These are phyloP conservation scores for Synergus umbraculus DNA, from an alignment of 2,888 invertebrate species.

Conservation along the genomic window DNA sequence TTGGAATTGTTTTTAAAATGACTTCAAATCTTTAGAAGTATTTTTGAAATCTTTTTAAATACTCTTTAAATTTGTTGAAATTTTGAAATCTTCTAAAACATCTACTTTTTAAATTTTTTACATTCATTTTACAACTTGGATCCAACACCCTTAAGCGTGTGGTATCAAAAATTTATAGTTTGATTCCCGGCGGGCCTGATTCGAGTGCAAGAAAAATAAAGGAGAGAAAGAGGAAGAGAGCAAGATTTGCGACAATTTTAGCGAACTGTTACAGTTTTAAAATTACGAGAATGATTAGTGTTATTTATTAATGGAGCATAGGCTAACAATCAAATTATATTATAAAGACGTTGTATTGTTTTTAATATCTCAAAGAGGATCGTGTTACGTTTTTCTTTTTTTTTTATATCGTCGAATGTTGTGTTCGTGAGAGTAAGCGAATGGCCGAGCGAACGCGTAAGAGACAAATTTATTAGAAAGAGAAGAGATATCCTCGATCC, in stretches of 20 bases:
- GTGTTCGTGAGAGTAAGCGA: constrained; percentile 26
- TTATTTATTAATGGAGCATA: constrained; percentile 69
- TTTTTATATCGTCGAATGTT: constrained; percentile 29
- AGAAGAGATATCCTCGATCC: constrained; percentile 33
- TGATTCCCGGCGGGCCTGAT: constrained; percentile 1
- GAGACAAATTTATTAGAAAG: constrained; percentile 39
- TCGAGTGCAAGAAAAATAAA: constrained; percentile 37
- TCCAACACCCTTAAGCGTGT: not conserved
- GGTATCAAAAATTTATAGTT: not conserved
- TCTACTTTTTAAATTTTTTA: no score
- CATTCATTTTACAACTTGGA: no score
- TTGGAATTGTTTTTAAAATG: no score
- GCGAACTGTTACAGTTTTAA: constrained; percentile 65
- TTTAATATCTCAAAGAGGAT: constrained; percentile 49
- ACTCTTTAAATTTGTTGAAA: no score
- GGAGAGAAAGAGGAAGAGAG: constrained; percentile 37
- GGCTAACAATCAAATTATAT: constrained; percentile 62
- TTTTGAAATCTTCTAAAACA: no score
- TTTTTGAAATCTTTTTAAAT: no score
- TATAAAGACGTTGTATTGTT: constrained; percentile 62
- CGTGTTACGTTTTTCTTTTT: constrained; percentile 56
- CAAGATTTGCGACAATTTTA: constrained; percentile 59
- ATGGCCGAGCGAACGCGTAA: constrained; percentile 28
- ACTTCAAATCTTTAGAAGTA: no score
- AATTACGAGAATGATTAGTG: constrained; percentile 63